Percentiles rank a stretch among this genome's conserved stretches.
phyloP scores from a whole-genome alignment of 1,140 invertebrate genomes.

The Ephestia elutella region DNA sequence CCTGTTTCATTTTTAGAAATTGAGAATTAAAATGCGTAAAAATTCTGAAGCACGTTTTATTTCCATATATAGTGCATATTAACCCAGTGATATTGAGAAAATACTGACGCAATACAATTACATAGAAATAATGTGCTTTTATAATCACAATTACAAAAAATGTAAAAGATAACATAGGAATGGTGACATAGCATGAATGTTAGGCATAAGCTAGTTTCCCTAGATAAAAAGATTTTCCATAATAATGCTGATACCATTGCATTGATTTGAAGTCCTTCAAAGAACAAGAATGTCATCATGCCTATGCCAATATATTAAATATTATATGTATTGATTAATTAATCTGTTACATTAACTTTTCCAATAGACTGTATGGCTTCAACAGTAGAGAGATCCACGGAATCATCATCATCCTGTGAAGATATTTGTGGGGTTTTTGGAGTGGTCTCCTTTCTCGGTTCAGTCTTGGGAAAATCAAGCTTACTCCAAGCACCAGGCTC shows the following conservation, averaged over 20 bases:
- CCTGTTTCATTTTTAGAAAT: neutral
- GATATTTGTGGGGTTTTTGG: slow-evolving; percentile 23
- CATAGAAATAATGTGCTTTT: neutral
- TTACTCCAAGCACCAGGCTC: slow-evolving; percentile 88
- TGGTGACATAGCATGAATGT: no score
- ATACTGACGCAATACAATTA: neutral
- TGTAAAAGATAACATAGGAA: no score
- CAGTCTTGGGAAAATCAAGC: slow-evolving; percentile 78
- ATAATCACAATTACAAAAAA: neutral
- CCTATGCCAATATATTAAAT: neutral
- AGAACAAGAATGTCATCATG: no score
- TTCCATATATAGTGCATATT: slow-evolving; percentile 6
- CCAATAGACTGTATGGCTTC: slow-evolving; percentile 62
- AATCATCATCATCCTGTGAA: slow-evolving; percentile 71
- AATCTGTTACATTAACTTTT: slow-evolving; percentile 56
- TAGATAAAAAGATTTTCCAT: no score
- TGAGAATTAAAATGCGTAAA: neutral
- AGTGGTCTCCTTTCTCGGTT: slow-evolving; percentile 42
- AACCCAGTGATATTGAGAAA: no score
- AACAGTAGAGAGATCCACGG: slow-evolving; percentile 63
- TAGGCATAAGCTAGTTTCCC: no score
- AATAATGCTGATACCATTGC: no score
- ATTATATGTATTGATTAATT: slow-evolving; percentile 14
- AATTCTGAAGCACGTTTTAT: slow-evolving; percentile 20
- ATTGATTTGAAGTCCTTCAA: no score